phyloP scores from a whole-genome alignment of 37 sponge, comb jelly and placozoan species.

The Diacarnus erythraeanus region DNA sequence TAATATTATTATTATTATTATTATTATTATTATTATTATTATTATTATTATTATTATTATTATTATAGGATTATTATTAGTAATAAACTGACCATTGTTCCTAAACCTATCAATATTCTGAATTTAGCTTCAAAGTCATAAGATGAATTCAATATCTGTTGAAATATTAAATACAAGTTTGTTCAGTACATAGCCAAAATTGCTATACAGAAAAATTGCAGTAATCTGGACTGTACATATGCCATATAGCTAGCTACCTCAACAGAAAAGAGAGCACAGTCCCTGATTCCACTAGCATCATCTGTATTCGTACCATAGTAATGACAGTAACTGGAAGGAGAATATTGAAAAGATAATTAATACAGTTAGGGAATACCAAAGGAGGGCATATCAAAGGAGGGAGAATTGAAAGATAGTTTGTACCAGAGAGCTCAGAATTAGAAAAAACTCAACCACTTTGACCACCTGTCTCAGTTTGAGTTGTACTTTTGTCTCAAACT shows the following conservation, averaged over 20 bases:
- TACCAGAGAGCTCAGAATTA: no score
- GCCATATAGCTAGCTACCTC: slow-evolving; percentile 21
- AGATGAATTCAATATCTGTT: slow-evolving; percentile 53
- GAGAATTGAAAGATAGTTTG: no score
- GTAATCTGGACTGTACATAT: neutral
- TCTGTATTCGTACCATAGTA: slow-evolving; percentile 17
- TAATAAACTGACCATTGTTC: slow-evolving; percentile 54
- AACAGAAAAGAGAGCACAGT: slow-evolving; percentile 22
- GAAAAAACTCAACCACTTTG: no score
- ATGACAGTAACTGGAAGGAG: slow-evolving; percentile 43
- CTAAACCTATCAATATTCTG: slow-evolving; percentile 59
- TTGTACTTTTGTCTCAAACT: no score
- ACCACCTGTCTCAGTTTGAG: no score
- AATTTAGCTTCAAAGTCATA: slow-evolving; percentile 69
- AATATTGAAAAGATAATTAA: neutral
- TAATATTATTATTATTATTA: no score
- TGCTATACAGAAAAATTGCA: neutral
- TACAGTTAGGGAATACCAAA: no score
- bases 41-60: no score
- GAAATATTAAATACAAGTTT: neutral
- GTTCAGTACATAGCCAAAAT: neutral
- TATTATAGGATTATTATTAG: neutral
- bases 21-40: no score
- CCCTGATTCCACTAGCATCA: slow-evolving; percentile 1
- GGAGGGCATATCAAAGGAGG: no score